A percentile compares a stretch with the other conserved stretches of the same genome.
These are phyloP conservation scores for Aurelia aurita complex sp. Pacific DNA, from an alignment of 30 jellyfish, hydroid and myxozoan genomes.

Conservation along the genomic window DNA sequence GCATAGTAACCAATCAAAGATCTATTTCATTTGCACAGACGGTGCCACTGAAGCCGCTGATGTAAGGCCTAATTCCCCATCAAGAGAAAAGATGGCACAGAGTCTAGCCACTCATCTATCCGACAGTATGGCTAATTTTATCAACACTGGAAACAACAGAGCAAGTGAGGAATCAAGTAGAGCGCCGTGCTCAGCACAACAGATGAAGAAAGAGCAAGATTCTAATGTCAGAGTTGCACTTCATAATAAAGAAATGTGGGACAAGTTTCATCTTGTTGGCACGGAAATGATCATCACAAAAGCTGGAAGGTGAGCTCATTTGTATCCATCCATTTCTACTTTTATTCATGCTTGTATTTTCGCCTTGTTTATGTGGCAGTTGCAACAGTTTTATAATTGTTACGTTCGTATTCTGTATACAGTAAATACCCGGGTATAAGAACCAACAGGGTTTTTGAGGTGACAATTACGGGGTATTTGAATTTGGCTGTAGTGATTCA, in stretches of 20 bases:
- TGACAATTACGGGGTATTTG: no score
- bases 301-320: slow-evolving; percentile 92
- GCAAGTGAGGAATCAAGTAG: slow-evolving; percentile 23
- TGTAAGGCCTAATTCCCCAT: slow-evolving; percentile 53
- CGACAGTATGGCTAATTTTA: slow-evolving; percentile 70
- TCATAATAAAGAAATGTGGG: slow-evolving; percentile 95
- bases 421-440: no score
- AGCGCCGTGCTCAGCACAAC: slow-evolving; percentile 50
- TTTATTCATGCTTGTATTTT: neutral
- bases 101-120: slow-evolving; percentile 69
- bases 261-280: slow-evolving; percentile 88
- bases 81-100: slow-evolving; percentile 77
- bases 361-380: neutral
- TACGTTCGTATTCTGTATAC: no score
- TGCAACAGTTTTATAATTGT: no score
- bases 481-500: no score
- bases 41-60: slow-evolving; percentile 70
- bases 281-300: slow-evolving; percentile 97
- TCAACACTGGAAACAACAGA: slow-evolving; percentile 54
- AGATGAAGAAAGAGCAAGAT: slow-evolving; percentile 69
- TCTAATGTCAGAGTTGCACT: slow-evolving; percentile 75
- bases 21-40: slow-evolving; percentile 55
- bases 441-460: no score
- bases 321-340: neutral
- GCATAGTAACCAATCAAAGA: slow-evolving; percentile 2